A percentile compares a stretch with the other conserved stretches of the same genome.
Evolutionary conservation across 2,888 invertebrate species (phyloP).

Genomic region (Lasius fuliginosus): DNA sequence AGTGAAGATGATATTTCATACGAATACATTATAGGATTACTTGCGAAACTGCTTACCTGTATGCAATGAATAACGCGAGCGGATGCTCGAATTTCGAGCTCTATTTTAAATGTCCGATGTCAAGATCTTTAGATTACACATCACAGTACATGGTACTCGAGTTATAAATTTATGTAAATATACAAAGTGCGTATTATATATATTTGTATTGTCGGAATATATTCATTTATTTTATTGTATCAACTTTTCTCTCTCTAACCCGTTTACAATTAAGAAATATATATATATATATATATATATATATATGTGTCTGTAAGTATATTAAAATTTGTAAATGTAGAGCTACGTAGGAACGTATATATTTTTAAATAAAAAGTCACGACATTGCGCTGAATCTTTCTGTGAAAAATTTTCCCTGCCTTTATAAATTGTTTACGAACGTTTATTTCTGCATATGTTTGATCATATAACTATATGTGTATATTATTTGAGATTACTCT

Average conservation of each 20-base stretch:
- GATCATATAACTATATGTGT: neutral
- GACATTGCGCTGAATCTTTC: neutral
- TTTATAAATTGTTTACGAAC: conserved; percentile 16
- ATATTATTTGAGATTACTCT: neutral
- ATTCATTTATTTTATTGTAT: conserved; percentile 18
- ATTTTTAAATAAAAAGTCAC: conserved; percentile 11
- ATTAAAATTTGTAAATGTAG: neutral
- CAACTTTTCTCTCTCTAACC: conserved; percentile 1
- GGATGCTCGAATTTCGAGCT: no score
- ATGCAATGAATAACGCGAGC: no score
- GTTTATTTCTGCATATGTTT: conserved; percentile 1
- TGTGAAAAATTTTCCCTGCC: neutral
- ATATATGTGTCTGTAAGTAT: neutral
- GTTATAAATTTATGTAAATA: neutral
- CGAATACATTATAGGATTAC: no score
- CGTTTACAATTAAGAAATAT: conserved; percentile 16
- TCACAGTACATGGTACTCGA: neutral
- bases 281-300: neutral
- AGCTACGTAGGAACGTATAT: conserved; percentile 17
- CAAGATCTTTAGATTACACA: neutral
- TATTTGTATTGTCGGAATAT: neutral
- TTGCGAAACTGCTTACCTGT: no score
- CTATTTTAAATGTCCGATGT: no score
- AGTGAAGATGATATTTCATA: no score
- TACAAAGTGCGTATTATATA: neutral